phyloP scores from a whole-genome alignment of 1,140 invertebrate species.

The Drosophila kepulauana region DNA sequence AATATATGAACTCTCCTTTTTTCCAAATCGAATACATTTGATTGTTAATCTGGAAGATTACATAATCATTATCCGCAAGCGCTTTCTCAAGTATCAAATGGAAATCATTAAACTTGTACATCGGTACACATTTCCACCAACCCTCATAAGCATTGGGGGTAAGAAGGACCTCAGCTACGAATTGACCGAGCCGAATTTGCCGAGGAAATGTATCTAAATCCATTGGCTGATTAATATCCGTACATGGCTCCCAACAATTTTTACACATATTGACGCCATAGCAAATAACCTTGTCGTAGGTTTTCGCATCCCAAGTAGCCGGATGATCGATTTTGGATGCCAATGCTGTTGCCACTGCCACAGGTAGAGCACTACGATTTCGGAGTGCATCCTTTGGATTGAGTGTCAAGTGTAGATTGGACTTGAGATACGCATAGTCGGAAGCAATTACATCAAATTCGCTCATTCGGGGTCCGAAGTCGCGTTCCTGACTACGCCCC shows the following conservation, averaged over 20 bases:
- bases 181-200: conserved; percentile 73
- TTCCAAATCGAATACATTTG: conserved; percentile 80
- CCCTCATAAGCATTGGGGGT: conserved; percentile 67
- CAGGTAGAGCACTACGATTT: conserved; percentile 73
- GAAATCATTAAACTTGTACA: conserved; percentile 76
- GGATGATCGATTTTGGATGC: conserved; percentile 81
- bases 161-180: conserved; percentile 60
- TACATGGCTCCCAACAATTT: conserved; percentile 75
- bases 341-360: conserved; percentile 63
- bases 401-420: conserved; percentile 67
- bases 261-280: conserved; percentile 80
- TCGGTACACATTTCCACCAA: conserved; percentile 78
- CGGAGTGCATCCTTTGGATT: conserved; percentile 68
- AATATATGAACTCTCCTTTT: conserved; percentile 74
- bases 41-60: conserved; percentile 78
- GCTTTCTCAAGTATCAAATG: conserved; percentile 63
- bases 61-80: conserved; percentile 55
- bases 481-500: conserved; percentile 55
- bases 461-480: conserved; percentile 66
- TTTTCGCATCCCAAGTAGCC: conserved; percentile 74
- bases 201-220: conserved; percentile 70
- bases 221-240: conserved; percentile 57
- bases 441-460: conserved; percentile 73
- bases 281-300: conserved; percentile 77
- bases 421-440: conserved; percentile 76